Conservation (phyloP, 1,140 invertebrate species). For the Mylabris phalerata region DNA sequence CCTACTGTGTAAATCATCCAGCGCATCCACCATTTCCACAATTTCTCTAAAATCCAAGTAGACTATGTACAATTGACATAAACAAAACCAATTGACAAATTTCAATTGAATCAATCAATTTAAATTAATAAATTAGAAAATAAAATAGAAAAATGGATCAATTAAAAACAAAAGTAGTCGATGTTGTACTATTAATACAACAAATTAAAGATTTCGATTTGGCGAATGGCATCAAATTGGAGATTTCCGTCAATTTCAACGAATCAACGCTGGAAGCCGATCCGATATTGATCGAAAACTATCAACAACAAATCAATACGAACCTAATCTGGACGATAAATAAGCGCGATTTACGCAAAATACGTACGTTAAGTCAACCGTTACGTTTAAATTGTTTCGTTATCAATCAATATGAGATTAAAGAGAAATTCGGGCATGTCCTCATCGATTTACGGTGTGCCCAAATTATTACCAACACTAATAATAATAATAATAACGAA, state of each 20-base stretch:
- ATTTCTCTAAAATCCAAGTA: no score
- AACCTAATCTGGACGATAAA: slow-evolving; percentile 49
- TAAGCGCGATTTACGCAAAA: slow-evolving; percentile 44
- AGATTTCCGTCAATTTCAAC: slow-evolving; percentile 46
- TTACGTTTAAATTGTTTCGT: slow-evolving; percentile 48
- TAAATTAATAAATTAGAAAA: no score
- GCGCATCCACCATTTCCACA: no score
- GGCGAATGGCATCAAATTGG: slow-evolving; percentile 39
- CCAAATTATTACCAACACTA: slow-evolving; percentile 38
- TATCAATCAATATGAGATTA: slow-evolving; percentile 39
- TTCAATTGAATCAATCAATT: no score
- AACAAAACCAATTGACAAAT: no score
- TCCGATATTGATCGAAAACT: slow-evolving; percentile 39
- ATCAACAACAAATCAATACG: slow-evolving; percentile 41
- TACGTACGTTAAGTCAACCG: slow-evolving; percentile 45
- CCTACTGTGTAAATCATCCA: no score
- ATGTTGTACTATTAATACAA: slow-evolving; percentile 47
- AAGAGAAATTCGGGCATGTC: slow-evolving; percentile 47
- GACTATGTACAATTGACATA: no score
- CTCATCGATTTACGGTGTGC: slow-evolving; percentile 46
- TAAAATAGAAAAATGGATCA: slow-evolving; percentile 41
- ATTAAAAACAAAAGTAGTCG: slow-evolving; percentile 40
- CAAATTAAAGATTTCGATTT: slow-evolving; percentile 49
- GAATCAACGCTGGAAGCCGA: slow-evolving; percentile 46
- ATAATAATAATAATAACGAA: background rate